Evolutionary conservation across 2,113 vertebrate genomes (phyloP).

Genomic region (Phaethornis superciliosus): DNA sequence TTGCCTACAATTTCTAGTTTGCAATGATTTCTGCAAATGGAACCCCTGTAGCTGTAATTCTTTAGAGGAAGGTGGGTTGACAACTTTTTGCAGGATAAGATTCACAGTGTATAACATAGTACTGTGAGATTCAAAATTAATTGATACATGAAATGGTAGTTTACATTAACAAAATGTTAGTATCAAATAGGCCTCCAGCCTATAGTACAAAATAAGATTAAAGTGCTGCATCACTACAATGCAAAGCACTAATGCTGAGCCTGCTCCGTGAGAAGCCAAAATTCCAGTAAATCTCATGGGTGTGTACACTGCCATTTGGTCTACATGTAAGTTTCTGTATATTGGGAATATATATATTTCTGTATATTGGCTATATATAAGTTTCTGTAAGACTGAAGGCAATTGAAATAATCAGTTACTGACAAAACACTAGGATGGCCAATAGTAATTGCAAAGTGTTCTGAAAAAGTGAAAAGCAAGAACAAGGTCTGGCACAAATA

Average conservation of each 20-base stretch:
- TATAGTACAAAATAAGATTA: background rate
- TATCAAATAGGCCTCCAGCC: background rate
- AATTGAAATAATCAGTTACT: background rate
- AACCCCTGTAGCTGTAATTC: background rate
- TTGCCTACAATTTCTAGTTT: background rate
- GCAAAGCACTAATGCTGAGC: background rate
- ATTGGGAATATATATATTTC: too few relatives aligned
- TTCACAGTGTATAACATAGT: background rate
- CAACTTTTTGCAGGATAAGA: background rate
- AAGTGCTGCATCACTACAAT: background rate
- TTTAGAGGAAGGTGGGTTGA: background rate
- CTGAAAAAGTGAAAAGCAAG: background rate
- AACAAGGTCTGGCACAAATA: background rate
- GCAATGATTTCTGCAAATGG: background rate
- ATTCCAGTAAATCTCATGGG: background rate
- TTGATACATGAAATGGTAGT: background rate
- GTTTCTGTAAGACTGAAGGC: background rate
- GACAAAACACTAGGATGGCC: background rate
- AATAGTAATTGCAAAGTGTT: background rate
- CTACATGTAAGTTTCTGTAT: background rate
- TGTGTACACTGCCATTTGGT: background rate
- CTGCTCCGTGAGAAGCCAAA: background rate
- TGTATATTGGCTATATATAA: too few relatives aligned
- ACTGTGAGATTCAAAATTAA: background rate
- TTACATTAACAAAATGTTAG: background rate